phyloP scores from a whole-genome alignment of 2,113 vertebrate genomes.

The Calonectris borealis region DNA sequence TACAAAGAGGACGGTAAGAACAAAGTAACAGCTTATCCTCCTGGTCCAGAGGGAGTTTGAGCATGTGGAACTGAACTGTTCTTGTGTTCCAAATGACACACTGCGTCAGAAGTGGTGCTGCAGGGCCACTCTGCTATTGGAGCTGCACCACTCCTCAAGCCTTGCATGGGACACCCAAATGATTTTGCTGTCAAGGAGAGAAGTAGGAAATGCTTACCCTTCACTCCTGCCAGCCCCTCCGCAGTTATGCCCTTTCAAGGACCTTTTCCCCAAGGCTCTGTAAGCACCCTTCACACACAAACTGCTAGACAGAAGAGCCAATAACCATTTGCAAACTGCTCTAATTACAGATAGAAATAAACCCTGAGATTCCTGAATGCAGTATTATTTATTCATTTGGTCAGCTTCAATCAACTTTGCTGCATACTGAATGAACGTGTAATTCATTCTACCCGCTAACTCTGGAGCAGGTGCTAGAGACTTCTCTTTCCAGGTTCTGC shows the following conservation, averaged over 20 bases:
- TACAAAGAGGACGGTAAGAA: slow-evolving; percentile 90
- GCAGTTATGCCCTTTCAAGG: not conserved
- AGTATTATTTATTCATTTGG: not conserved
- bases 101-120: not conserved
- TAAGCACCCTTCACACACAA: not conserved
- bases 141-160: not conserved
- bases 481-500: not conserved
- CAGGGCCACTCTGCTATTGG: not conserved
- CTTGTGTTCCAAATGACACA: not conserved
- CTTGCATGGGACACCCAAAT: not conserved
- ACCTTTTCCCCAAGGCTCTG: not conserved
- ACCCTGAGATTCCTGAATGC: not conserved
- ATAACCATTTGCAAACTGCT: not conserved
- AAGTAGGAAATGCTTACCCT: not conserved
- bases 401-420: not conserved
- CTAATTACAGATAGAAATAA: not conserved
- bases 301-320: not conserved
- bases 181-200: not conserved
- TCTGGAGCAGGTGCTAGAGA: not conserved
- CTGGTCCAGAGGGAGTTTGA: not conserved
- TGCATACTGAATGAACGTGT: not conserved
- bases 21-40: not conserved
- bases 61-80: not conserved
- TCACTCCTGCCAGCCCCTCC: not conserved
- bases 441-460: not conserved